Evolutionary conservation across 2,888 invertebrate genomes (phyloP).

Genomic region (Lomographa bimaculata): DNA sequence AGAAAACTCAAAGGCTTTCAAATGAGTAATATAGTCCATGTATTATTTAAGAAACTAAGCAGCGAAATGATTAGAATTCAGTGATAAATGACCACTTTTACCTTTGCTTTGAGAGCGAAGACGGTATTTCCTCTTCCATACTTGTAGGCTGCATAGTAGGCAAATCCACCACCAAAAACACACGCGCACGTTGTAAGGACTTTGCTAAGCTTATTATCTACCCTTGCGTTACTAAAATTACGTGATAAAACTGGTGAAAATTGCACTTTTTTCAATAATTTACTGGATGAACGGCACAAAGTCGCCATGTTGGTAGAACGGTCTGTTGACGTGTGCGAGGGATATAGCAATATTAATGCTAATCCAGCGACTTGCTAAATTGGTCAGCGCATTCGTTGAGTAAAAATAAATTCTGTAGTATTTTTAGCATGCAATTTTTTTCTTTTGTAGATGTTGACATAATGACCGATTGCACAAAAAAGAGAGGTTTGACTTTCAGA

Average conservation of each 20-base stretch:
- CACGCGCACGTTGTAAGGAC: slow-evolving; percentile 68
- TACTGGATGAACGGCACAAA: slow-evolving; percentile 67
- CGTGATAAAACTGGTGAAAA: slow-evolving; percentile 55
- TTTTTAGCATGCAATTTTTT: too few relatives aligned
- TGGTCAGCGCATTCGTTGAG: too few relatives aligned
- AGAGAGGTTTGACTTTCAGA: too few relatives aligned
- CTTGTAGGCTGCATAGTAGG: slow-evolving; percentile 64
- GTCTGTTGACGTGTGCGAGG: slow-evolving; percentile 60
- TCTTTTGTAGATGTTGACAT: too few relatives aligned
- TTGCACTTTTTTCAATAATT: slow-evolving; percentile 71
- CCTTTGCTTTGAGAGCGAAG: slow-evolving; percentile 78
- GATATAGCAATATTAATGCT: slow-evolving; percentile 33
- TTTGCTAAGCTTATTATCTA: slow-evolving; percentile 54
- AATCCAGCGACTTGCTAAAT: too few relatives aligned
- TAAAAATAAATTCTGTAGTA: too few relatives aligned
- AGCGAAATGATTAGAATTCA: too few relatives aligned
- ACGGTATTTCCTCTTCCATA: slow-evolving; percentile 64
- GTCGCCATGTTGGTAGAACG: slow-evolving; percentile 81
- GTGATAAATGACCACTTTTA: slow-evolving; percentile 30
- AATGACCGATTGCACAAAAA: too few relatives aligned
- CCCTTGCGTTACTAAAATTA: slow-evolving; percentile 60
- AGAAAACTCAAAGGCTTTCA: too few relatives aligned
- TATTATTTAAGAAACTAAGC: too few relatives aligned
- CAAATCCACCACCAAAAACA: slow-evolving; percentile 66
- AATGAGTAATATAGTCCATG: too few relatives aligned